Base-by-base conservation (phyloP, 1,140 invertebrate genomes). In the Neodiprion pinetum region DNA sequence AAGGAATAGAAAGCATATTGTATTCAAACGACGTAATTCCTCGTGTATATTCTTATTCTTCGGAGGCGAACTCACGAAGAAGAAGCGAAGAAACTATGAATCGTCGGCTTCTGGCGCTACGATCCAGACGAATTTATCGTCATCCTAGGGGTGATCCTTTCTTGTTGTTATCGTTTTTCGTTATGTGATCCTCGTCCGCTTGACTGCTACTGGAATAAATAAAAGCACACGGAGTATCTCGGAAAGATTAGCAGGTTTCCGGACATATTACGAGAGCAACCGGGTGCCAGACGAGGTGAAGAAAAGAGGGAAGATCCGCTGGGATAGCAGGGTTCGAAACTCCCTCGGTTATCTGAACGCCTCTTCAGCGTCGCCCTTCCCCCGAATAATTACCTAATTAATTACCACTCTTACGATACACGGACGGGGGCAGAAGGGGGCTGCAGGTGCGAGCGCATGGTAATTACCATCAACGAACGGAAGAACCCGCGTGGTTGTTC, bases 11-110 rank as follows among this genome's bases (percentile, higher is more conserved):
- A 61, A 61, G 76, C 72, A 69, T 72, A 76, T 66, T 76, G 75
- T 80, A 83, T 84, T 82, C 80, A 80, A 83, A 83, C 80, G 80
- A 80, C 78, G 83, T 83, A 84, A 88, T 83, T 83, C 80, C 77
- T 77, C 75, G 67, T 70, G 53, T 70, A 71, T 48, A 72, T 23
- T 23, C 53, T 5, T 61, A 61, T 9, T 48, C 71, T 61, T 70
- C 67, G 14, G 71, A 78, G 71, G 74, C 47, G 75, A 40, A 40
- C 28, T 40, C 5, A 5, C 28, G 28, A 40, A 40, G 28, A 40
- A 40, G 28, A 40, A 77, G 73, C 75, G 80, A 81, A 40, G 28
- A 40, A 77, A 72, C 76, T 79, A 81, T 78, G 78, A 75, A 81
- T 83, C 76, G 80, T 71, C 78, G 68, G 80, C 83, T 85, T 83